Conservation (phyloP, 1,140 invertebrate genomes). For the Drosophila busckii region DNA sequence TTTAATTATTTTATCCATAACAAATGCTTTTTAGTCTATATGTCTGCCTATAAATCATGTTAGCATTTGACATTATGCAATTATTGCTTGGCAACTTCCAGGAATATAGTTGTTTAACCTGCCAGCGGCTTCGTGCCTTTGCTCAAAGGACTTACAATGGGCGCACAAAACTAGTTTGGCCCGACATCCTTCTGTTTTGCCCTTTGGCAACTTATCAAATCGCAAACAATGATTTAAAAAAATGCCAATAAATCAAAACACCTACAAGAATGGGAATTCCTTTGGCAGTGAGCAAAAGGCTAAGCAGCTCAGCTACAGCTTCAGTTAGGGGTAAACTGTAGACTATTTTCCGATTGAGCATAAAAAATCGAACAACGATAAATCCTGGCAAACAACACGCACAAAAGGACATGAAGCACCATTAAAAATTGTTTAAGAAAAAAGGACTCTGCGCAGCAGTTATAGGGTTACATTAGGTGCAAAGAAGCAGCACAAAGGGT, state of each 20-base stretch:
- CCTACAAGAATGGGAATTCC: conserved; percentile 41
- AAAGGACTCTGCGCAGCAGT: conserved; percentile 18
- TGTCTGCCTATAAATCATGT: too few species aligned
- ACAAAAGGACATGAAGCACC: conserved; percentile 46
- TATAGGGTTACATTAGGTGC: conserved; percentile 53
- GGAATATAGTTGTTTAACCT: conserved; percentile 27
- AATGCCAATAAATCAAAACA: conserved; percentile 60
- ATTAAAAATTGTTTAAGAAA: conserved; percentile 47
- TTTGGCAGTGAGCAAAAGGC: conserved; percentile 32
- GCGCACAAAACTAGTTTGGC: conserved; percentile 2
- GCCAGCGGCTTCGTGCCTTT: conserved; percentile 5
- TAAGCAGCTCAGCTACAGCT: conserved; percentile 26
- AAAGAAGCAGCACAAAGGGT: conserved; percentile 10
- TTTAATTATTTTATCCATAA: too few species aligned
- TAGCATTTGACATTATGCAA: conserved; percentile 3
- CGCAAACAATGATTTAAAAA: conserved; percentile 39
- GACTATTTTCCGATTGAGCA: conserved; percentile 34
- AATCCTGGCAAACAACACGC: conserved; percentile 39
- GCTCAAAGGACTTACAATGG: conserved; percentile 13
- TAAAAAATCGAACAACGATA: conserved; percentile 54
- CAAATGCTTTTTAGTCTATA: too few species aligned
- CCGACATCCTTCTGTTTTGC: conserved; percentile 24
- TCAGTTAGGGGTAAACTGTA: conserved; percentile 27
- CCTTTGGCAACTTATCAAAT: conserved; percentile 51
- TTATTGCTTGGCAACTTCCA: conserved; percentile 1